These are phyloP conservation scores for Abrostola tripartita DNA, from an alignment of 2,888 invertebrate species.

Conservation along the genomic window DNA sequence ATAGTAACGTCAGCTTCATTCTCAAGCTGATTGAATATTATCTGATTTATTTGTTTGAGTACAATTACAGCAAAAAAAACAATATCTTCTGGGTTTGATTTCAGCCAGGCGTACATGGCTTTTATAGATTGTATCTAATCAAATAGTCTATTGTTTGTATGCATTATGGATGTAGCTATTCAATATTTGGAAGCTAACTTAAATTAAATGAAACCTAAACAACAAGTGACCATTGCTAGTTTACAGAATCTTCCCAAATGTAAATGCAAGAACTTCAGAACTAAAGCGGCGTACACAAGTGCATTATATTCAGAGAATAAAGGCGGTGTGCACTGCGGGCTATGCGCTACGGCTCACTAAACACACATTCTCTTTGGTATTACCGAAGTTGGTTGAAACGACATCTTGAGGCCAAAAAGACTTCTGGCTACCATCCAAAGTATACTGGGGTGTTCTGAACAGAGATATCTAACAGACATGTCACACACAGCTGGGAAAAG, in stretches of 20 bases:
- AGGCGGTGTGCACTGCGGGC: conserved; percentile 31
- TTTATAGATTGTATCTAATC: too few species aligned
- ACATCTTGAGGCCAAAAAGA: conserved; percentile 88
- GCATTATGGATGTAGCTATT: too few species aligned
- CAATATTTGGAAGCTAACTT: too few species aligned
- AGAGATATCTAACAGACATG: conserved; percentile 52
- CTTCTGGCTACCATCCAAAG: conserved; percentile 83
- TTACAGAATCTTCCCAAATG: conserved; percentile 18
- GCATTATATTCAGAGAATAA: conserved; percentile 34
- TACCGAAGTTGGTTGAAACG: conserved; percentile 78
- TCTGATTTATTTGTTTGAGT: too few species aligned
- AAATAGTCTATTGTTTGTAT: too few species aligned
- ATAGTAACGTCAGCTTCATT: too few species aligned
- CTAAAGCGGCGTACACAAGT: conserved; percentile 29
- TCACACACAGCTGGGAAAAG: conserved; percentile 62
- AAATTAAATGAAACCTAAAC: too few species aligned
- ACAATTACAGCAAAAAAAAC: too few species aligned
- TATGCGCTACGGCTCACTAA: conserved; percentile 62
- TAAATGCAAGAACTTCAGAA: conserved; percentile 38
- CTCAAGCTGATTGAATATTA: too few species aligned
- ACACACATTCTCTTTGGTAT: conserved; percentile 67
- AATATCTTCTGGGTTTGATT: too few species aligned
- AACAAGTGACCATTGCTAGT: too few species aligned
- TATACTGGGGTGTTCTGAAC: conserved; percentile 73
- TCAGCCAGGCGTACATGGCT: too few species aligned